A percentile compares a stretch with the other conserved stretches of the same genome.
phyloP scores from a whole-genome alignment of 2,797 vertebrate species.

The Chelmon rostratus region DNA sequence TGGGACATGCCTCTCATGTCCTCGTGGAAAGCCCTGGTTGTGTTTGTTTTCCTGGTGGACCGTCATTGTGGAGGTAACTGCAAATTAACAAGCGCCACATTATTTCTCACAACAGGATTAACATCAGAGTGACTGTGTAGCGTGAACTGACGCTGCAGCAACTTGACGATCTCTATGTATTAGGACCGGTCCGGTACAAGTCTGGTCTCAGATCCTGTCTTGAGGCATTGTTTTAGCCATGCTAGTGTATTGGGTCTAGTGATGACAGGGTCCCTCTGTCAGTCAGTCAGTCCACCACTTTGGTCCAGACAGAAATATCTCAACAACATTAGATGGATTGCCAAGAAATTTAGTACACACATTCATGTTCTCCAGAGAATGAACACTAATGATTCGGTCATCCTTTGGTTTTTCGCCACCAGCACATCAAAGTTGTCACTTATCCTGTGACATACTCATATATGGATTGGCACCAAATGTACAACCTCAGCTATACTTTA shows the following conservation, averaged over 20 bases:
- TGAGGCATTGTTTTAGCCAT: not conserved
- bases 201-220: not conserved
- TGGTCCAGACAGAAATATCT: not conserved
- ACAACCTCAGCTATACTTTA: too few species aligned
- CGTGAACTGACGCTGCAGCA: not conserved
- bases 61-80: conserved; percentile 70
- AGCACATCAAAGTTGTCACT: too few species aligned
- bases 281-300: not conserved
- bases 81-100: not conserved
- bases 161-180: not conserved
- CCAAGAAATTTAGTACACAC: not conserved
- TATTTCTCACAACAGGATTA: not conserved
- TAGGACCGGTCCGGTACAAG: not conserved
- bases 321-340: not conserved
- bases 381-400: not conserved
- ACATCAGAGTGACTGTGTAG: not conserved
- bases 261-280: not conserved
- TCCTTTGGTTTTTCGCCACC: not conserved
- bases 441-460: too few species aligned
- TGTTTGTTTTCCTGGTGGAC: conserved; percentile 46
- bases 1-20: too few species aligned
- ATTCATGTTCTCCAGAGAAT: not conserved
- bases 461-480: too few species aligned
- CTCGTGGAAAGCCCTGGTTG: too few species aligned
- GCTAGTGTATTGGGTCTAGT: not conserved